Evolutionary conservation across 2,797 vertebrate genomes (phyloP).

Genomic region (Simalia tracyae): DNA sequence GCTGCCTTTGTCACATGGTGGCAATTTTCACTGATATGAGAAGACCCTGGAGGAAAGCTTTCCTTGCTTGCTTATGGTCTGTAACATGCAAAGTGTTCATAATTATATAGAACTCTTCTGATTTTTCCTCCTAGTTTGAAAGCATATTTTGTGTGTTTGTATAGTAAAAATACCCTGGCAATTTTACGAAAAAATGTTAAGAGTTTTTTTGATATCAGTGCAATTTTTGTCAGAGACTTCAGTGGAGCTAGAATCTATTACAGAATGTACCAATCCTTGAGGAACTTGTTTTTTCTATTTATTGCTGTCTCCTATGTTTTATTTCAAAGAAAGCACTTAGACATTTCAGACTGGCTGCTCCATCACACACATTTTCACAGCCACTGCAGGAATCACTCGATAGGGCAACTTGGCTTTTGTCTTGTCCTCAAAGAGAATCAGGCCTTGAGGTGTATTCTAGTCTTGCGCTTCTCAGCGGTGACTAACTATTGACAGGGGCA

Average conservation of each 20-base stretch:
- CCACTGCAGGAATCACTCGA: not conserved
- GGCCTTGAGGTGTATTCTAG: not conserved
- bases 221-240: slow-evolving; percentile 2
- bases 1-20: slow-evolving; percentile 21
- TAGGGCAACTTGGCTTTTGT: not conserved
- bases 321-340: not conserved
- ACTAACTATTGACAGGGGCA: not conserved
- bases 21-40: slow-evolving; percentile 41
- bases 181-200: slow-evolving; percentile 4
- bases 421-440: not conserved
- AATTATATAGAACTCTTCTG: not conserved
- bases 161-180: not conserved
- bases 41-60: slow-evolving; percentile 16
- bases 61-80: not conserved
- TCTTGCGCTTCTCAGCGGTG: not conserved
- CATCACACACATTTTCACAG: not conserved
- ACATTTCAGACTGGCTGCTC: not conserved
- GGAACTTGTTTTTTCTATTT: not conserved
- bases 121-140: not conserved
- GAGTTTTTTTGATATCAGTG: not conserved
- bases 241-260: not conserved
- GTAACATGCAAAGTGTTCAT: slow-evolving; percentile 6
- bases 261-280: not conserved
- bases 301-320: not conserved
- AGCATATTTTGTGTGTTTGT: not conserved